Percentiles rank a stretch among this genome's conserved stretches.
Evolutionary conservation across 2,888 invertebrate genomes (phyloP).

Genomic region (Aphodius granarius): DNA sequence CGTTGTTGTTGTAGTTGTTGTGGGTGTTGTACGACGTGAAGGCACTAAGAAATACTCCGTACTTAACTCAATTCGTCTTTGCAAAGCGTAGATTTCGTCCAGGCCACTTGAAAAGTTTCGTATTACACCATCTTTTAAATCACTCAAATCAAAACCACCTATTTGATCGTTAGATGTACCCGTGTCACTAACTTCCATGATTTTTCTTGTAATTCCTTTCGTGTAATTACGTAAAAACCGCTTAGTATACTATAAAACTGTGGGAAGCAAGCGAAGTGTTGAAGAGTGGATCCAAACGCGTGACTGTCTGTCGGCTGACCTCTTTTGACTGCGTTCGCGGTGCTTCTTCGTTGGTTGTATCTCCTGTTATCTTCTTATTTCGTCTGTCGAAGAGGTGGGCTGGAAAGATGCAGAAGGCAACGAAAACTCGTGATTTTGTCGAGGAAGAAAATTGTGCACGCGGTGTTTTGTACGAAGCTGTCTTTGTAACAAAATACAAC

Average conservation of each 20-base stretch:
- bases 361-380: neutral
- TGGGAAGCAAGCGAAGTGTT: neutral
- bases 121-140: neutral
- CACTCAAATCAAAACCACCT: neutral
- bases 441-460: neutral
- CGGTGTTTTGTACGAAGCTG: neutral
- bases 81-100: conserved; percentile 31
- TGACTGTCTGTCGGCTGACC: neutral
- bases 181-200: neutral
- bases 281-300: neutral
- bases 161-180: neutral
- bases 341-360: neutral
- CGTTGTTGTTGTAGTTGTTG: conserved; percentile 43
- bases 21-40: conserved; percentile 54
- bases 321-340: neutral
- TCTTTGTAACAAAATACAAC: too few species aligned
- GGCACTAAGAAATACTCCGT: conserved; percentile 84
- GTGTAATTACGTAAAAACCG: too few species aligned
- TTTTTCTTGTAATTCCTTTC: neutral
- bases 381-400: neutral
- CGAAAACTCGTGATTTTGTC: neutral
- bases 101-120: neutral
- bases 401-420: neutral
- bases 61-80: conserved; percentile 73
- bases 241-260: too few species aligned